A percentile compares a stretch with the other conserved stretches of the same genome.
Evolutionary conservation across 2,888 invertebrate genomes (phyloP).

Genomic region (Teleogryllus oceanicus): DNA sequence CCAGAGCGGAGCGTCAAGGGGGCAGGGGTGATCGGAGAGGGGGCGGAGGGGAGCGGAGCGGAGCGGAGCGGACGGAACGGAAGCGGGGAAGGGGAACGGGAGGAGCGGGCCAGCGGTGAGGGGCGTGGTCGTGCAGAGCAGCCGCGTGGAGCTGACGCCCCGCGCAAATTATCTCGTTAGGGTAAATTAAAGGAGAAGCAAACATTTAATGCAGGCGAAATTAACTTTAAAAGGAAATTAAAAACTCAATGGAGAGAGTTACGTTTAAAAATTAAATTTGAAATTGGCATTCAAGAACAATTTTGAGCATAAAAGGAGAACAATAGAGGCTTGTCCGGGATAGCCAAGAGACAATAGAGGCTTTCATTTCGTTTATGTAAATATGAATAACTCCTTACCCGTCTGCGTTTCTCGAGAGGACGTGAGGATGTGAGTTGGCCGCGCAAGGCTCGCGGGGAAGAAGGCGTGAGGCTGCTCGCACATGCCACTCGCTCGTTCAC

Average conservation of each 20-base stretch:
- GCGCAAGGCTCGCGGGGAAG: too few species aligned
- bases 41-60: not conserved
- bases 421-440: too few species aligned
- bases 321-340: too few species aligned
- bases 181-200: not conserved
- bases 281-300: conserved; percentile 1
- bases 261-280: conserved; percentile 5
- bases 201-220: not conserved
- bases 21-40: not conserved
- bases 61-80: not conserved
- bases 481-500: too few species aligned
- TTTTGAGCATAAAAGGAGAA: not conserved
- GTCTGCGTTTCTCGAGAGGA: too few species aligned
- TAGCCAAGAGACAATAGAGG: not conserved
- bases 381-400: too few species aligned
- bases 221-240: not conserved
- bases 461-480: too few species aligned
- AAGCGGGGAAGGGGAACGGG: not conserved
- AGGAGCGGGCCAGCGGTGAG: not conserved
- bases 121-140: not conserved
- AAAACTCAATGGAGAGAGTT: conserved; percentile 4
- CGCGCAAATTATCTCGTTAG: conserved; percentile 18
- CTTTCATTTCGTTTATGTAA: too few species aligned
- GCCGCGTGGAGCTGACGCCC: not conserved
- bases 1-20: too few species aligned